phyloP scores from a whole-genome alignment of 2,113 vertebrate genomes.

The Pterocles burchelli region DNA sequence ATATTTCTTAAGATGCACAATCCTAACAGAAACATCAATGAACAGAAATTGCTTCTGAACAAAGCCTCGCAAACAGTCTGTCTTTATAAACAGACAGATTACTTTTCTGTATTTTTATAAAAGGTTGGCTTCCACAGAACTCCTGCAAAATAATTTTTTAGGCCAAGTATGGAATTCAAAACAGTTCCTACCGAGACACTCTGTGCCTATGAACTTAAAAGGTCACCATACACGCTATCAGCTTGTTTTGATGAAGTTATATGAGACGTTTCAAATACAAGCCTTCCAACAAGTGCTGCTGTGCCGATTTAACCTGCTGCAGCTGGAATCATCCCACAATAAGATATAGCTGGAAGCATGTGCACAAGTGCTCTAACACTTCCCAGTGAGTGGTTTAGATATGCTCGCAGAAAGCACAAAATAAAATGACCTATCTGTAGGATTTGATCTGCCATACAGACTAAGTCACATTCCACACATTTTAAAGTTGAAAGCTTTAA shows the following conservation, averaged over 20 bases:
- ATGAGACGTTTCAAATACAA: conserved; percentile 75
- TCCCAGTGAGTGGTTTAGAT: background rate
- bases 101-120: conserved; percentile 8
- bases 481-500: background rate
- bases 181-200: conserved; percentile 50
- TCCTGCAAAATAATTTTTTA: conserved; percentile 47
- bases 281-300: conserved; percentile 20
- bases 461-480: background rate
- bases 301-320: conserved; percentile 11
- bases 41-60: background rate
- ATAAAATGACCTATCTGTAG: background rate
- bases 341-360: background rate
- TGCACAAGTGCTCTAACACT: background rate
- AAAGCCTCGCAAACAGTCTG: background rate
- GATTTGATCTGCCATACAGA: background rate
- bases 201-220: conserved; percentile 62
- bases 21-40: background rate
- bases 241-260: conserved; percentile 72
- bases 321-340: background rate
- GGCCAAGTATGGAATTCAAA: conserved; percentile 69
- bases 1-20: background rate
- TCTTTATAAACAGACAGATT: background rate
- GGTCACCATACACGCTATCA: conserved; percentile 48
- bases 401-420: background rate
- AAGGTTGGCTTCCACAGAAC: conserved; percentile 18